phyloP scores from a whole-genome alignment of 1,140 invertebrate genomes.

The Pentalonia nigronervosa region DNA sequence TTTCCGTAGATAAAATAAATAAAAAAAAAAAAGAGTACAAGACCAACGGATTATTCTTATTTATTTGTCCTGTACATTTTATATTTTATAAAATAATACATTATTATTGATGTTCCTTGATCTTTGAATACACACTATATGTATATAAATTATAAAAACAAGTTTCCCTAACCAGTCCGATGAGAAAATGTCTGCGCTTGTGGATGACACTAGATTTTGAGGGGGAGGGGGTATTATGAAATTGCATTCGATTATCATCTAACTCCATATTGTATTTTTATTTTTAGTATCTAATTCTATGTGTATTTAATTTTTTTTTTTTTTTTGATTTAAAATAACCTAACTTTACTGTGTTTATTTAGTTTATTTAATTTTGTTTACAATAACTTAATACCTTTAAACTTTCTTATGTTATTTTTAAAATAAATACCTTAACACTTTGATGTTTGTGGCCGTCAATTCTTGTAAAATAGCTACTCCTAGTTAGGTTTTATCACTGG shows the following conservation, averaged over 20 bases:
- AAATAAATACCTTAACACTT: neutral
- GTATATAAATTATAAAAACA: neutral
- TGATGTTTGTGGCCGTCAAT: neutral
- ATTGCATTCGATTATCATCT: neutral
- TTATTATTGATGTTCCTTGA: neutral
- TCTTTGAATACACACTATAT: neutral
- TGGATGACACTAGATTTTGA: neutral
- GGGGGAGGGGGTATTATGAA: neutral
- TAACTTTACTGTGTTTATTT: neutral
- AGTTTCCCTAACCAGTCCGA: conserved; percentile 13
- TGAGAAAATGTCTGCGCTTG: neutral
- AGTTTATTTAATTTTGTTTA: neutral
- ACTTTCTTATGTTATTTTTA: neutral
- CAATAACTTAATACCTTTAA: neutral
- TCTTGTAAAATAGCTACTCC: neutral
- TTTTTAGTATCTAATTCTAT: neutral
- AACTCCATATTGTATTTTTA: neutral
- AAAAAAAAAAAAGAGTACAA: neutral
- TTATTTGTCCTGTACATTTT: neutral
- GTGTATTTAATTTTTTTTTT: neutral
- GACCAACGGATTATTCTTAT: neutral
- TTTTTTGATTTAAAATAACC: neutral
- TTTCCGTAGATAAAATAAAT: neutral
- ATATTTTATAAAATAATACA: neutral
- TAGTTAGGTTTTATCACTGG: neutral